phyloP scores from a whole-genome alignment of 2,797 vertebrate species.

The Poeciliopsis turneri region DNA sequence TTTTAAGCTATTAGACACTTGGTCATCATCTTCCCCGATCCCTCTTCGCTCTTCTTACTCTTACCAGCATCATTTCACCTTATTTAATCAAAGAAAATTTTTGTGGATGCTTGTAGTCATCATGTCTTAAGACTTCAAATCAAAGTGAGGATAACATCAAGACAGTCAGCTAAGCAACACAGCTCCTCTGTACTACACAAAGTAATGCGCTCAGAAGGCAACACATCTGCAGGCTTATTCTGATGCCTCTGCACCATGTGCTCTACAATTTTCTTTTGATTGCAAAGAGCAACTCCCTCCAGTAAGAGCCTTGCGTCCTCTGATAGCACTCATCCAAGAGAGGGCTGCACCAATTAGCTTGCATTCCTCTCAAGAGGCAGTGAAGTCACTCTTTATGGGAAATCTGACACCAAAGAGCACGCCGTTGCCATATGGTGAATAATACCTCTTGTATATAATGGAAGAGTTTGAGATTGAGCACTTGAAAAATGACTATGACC shows the following conservation, averaged over 20 bases:
- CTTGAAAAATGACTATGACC: slow-evolving; percentile 60
- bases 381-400: slow-evolving; percentile 74
- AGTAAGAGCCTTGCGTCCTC: slow-evolving; percentile 63
- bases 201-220: slow-evolving; percentile 61
- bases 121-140: slow-evolving; percentile 32
- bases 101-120: slow-evolving; percentile 35
- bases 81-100: slow-evolving; percentile 56
- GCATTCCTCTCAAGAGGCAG: slow-evolving; percentile 75
- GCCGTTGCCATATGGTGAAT: slow-evolving; percentile 74
- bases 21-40: slow-evolving; percentile 26
- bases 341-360: slow-evolving; percentile 78
- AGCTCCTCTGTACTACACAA: slow-evolving; percentile 47
- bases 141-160: slow-evolving; percentile 40
- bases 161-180: slow-evolving; percentile 46
- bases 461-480: slow-evolving; percentile 58
- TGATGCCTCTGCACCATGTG: slow-evolving; percentile 61
- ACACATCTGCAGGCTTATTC: slow-evolving; percentile 50
- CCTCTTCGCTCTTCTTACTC: slow-evolving; percentile 12
- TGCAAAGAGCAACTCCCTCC: slow-evolving; percentile 70
- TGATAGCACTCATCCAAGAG: slow-evolving; percentile 71
- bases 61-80: slow-evolving; percentile 24
- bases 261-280: slow-evolving; percentile 78
- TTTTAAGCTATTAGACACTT: slow-evolving; percentile 10
- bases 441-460: slow-evolving; percentile 75
- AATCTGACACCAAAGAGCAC: slow-evolving; percentile 73